Conservation (phyloP, 1,140 invertebrate genomes). For the Mesaphorura yosii region DNA sequence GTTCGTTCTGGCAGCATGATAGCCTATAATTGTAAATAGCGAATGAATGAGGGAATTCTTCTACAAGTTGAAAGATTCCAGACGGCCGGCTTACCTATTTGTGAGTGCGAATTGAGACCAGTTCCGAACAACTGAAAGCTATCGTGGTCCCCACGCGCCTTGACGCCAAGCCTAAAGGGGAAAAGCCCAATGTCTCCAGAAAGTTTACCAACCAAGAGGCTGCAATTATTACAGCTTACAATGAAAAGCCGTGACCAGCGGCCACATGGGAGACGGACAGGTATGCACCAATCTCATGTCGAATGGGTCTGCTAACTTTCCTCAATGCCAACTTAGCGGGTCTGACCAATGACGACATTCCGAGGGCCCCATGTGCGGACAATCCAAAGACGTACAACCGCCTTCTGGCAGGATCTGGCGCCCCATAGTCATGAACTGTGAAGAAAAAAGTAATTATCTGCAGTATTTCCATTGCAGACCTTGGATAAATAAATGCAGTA, state of each 20-base stretch:
- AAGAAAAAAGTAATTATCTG: slow-evolving; percentile 2
- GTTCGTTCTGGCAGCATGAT: slow-evolving; percentile 48
- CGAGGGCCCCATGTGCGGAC: slow-evolving; percentile 17
- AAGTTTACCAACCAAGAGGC: not conserved
- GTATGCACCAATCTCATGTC: slow-evolving; percentile 15
- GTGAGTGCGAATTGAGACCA: slow-evolving; percentile 85
- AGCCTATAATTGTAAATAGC: slow-evolving; percentile 38
- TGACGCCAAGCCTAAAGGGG: too few relatives aligned
- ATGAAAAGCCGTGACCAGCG: slow-evolving; percentile 84
- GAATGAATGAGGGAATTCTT: not conserved
- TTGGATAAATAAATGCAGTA: too few relatives aligned
- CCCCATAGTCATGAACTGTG: slow-evolving; percentile 26
- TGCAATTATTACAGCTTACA: slow-evolving; percentile 41
- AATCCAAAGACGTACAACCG: slow-evolving; percentile 25
- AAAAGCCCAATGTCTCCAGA: too few relatives aligned
- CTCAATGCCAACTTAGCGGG: not conserved
- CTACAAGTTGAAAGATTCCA: too few relatives aligned
- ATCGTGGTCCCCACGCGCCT: slow-evolving; percentile 41
- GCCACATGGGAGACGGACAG: slow-evolving; percentile 51
- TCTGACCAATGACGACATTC: slow-evolving; percentile 14
- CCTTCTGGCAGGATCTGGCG: slow-evolving; percentile 2
- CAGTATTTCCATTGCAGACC: too few relatives aligned
- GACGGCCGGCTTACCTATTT: too few relatives aligned
- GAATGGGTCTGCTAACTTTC: slow-evolving; percentile 11
- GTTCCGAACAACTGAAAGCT: slow-evolving; percentile 63